Conservation (phyloP, 2,797 vertebrate genomes). For the Hemitrygon akajei region DNA sequence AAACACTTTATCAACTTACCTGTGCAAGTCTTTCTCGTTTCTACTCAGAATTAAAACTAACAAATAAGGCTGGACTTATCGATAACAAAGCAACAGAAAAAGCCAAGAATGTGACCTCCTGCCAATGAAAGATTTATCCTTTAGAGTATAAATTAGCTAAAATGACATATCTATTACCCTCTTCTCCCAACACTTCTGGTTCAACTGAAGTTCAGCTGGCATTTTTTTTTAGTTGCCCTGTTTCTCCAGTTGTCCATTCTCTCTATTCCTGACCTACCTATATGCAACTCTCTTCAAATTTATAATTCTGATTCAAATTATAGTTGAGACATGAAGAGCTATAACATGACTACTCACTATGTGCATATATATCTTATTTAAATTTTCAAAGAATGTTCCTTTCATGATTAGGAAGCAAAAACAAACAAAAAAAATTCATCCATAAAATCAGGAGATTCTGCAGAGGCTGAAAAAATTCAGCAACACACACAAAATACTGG, state of each 20-base stretch:
- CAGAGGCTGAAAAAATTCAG: no score
- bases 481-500: no score
- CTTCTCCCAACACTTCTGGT: neutral
- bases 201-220: neutral
- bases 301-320: neutral
- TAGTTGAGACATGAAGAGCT: neutral
- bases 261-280: neutral
- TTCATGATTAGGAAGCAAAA: neutral
- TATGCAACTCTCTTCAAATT: neutral
- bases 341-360: neutral
- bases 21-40: neutral
- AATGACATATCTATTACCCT: neutral
- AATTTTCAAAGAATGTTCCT: neutral
- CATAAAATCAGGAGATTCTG: no score
- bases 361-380: neutral
- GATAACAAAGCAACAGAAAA: neutral
- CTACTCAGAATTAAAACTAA: neutral
- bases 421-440: no score
- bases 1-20: neutral
- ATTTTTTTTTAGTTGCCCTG: neutral
- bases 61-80: neutral
- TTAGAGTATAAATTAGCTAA: neutral
- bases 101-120: neutral
- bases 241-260: neutral
- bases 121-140: conserved; percentile 7